Evolutionary conservation across 2,797 vertebrate species (phyloP), one percentile per base, ranked within the genome.

Genomic region (Melanotaenia parkinsoni): DNA sequence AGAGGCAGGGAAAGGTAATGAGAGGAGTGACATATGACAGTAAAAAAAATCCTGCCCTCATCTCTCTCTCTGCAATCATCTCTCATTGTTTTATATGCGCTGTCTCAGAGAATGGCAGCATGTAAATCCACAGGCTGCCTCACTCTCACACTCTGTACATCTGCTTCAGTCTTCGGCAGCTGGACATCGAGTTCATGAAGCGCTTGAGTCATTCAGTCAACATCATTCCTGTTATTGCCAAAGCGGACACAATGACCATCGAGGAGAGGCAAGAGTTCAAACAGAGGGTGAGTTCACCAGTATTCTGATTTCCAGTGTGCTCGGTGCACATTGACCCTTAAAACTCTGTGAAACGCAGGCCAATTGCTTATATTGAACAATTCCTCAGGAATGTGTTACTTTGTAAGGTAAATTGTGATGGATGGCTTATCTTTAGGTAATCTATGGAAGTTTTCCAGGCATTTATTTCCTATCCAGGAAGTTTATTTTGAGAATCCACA

Each of bases 171-270:
- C 93, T 95, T 80, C 94, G 98, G 64, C 96, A 96, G 81, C 93
- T 99, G 22, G 98, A 99, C 76, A 51, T 97, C 7, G 98, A 98
- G 91, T 99, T 99, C 87, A 98, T 99, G 98, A 99, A 97, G 83
- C 96, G 96, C 81, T 90, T 99, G 92, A 98, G 97, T 93, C 97
- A 98, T 82, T 96, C 96, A 2, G 97, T 98, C 84, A 99, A 99
- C 93, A 97, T 99, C 87, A 96, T 99, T 82, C 98, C 98, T 0
- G 85, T 99, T 77, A 99, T 99, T 4, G 97, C 98, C 75, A 99
- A 99, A 86, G 94, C 98, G 1, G 98, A 99, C 92, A 98, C 97
- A 45, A 96, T 99, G 95, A 99, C 98, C 61, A 90, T 94, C 63
- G 98, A 99, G 57, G 95, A 96, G 88, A 93, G 94, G 77, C 92